phyloP scores from a whole-genome alignment of 1,140 invertebrate genomes.

The Himalopsyche phryganea region DNA sequence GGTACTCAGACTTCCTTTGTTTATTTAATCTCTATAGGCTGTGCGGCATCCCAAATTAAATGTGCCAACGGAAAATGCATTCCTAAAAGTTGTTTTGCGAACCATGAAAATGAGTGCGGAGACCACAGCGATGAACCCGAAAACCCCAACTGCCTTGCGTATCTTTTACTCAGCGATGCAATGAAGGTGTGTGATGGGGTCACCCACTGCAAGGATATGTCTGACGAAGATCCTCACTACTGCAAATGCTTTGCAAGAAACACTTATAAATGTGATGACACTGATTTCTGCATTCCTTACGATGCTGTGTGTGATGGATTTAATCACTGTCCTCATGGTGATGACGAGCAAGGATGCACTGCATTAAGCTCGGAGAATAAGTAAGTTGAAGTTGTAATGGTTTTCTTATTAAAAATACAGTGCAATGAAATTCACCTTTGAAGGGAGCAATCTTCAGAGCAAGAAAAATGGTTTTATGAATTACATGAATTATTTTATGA shows the following conservation, averaged over 20 bases:
- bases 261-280: constrained; percentile 36
- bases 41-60: constrained; percentile 57
- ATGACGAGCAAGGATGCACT: constrained; percentile 62
- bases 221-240: constrained; percentile 66
- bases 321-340: constrained; percentile 63
- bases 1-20: too few relatives aligned
- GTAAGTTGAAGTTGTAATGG: neutral
- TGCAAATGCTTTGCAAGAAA: constrained; percentile 59
- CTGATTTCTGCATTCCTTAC: constrained; percentile 57
- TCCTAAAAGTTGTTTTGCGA: constrained; percentile 64
- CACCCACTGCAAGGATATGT: constrained; percentile 73
- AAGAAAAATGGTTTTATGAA: neutral
- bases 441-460: too few relatives aligned
- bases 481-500: too few relatives aligned
- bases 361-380: constrained; percentile 37
- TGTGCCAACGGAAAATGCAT: constrained; percentile 66
- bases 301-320: constrained; percentile 72
- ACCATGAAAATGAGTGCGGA: constrained; percentile 63
- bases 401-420: constrained; percentile 2
- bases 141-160: constrained; percentile 62
- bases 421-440: too few relatives aligned
- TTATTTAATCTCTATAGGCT: constrained; percentile 58
- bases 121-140: constrained; percentile 70
- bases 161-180: constrained; percentile 62
- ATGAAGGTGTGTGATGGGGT: constrained; percentile 72